Evolutionary conservation across 2,888 invertebrate species (phyloP).

Genomic region (Cryptocheilus praepositus): DNA sequence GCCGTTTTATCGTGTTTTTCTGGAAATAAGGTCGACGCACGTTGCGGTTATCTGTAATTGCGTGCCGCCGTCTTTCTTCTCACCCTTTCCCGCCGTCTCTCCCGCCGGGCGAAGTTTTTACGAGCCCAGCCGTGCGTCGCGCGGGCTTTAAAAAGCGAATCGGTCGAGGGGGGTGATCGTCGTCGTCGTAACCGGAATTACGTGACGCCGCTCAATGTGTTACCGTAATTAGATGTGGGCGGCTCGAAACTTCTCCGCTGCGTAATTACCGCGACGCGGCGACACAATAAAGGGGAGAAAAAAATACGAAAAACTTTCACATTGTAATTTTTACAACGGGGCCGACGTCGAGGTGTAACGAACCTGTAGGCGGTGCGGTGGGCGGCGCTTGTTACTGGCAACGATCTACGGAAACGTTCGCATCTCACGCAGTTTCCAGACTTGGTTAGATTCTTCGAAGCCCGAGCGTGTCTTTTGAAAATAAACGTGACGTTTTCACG

Average conservation of each 20-base stretch:
- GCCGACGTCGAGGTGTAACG: too few species aligned
- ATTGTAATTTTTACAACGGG: slow-evolving; percentile 48
- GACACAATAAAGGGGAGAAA: slow-evolving; percentile 19
- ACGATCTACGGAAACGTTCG: slow-evolving; percentile 39
- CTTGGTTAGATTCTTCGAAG: slow-evolving; percentile 26
- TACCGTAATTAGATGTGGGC: slow-evolving; percentile 51
- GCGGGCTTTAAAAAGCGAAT: slow-evolving; percentile 20
- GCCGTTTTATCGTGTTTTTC: too few species aligned
- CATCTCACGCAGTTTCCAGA: slow-evolving; percentile 43
- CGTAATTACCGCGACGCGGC: slow-evolving; percentile 44
- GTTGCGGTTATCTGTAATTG: background rate
- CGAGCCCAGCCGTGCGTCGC: background rate
- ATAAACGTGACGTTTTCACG: slow-evolving; percentile 43
- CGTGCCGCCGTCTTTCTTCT: slow-evolving; percentile 4
- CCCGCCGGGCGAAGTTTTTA: background rate
- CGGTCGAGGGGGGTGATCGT: slow-evolving; percentile 28
- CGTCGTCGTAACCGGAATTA: slow-evolving; percentile 33
- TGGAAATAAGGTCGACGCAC: too few species aligned
- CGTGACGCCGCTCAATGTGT: slow-evolving; percentile 52
- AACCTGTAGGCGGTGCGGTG: background rate
- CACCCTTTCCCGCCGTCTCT: too few species aligned
- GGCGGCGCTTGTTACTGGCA: slow-evolving; percentile 18
- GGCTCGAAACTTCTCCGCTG: slow-evolving; percentile 49
- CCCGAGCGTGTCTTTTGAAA: slow-evolving; percentile 20
- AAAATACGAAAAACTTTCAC: slow-evolving; percentile 33